Evolutionary conservation across 2,113 vertebrate genomes (phyloP).

Genomic region (Megalops atlanticus): DNA sequence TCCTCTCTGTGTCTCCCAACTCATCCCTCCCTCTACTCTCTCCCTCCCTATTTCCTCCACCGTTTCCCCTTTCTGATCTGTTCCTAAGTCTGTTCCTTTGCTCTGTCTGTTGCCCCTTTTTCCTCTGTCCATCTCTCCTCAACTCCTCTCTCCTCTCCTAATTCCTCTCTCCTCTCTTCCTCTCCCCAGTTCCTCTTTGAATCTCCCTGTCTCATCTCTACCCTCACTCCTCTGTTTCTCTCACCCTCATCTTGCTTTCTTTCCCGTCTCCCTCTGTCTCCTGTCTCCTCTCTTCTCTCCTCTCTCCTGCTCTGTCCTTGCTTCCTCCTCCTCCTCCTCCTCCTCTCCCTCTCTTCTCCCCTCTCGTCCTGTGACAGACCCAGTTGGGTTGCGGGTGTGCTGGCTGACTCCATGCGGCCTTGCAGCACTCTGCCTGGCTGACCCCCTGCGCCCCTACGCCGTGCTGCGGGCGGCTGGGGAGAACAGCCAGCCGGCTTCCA

Average conservation of each 20-base stretch:
- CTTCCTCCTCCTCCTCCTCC: neutral
- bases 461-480: constrained; percentile 40
- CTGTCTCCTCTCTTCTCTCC: neutral
- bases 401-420: constrained; percentile 1
- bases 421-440: constrained; percentile 31
- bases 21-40: neutral
- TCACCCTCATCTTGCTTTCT: neutral
- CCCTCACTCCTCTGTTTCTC: neutral
- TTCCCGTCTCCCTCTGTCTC: constrained; percentile 8
- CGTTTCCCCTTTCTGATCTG: neutral
- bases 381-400: constrained; percentile 11
- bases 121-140: constrained; percentile 13
- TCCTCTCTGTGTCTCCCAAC: neutral
- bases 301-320: neutral
- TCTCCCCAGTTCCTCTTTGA: neutral
- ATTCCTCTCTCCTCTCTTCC: neutral
- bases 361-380: neutral
- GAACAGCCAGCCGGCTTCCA: constrained; percentile 50
- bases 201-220: too few relatives aligned
- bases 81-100: neutral
- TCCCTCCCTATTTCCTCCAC: constrained; percentile 7
- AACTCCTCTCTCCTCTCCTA: neutral
- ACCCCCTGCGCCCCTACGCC: constrained; percentile 46
- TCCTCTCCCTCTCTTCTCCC: neutral
- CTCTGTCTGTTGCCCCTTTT: neutral